These are phyloP conservation scores for Astyanax mexicanus DNA, from an alignment of 2,797 vertebrate species.

Conservation along the genomic window DNA sequence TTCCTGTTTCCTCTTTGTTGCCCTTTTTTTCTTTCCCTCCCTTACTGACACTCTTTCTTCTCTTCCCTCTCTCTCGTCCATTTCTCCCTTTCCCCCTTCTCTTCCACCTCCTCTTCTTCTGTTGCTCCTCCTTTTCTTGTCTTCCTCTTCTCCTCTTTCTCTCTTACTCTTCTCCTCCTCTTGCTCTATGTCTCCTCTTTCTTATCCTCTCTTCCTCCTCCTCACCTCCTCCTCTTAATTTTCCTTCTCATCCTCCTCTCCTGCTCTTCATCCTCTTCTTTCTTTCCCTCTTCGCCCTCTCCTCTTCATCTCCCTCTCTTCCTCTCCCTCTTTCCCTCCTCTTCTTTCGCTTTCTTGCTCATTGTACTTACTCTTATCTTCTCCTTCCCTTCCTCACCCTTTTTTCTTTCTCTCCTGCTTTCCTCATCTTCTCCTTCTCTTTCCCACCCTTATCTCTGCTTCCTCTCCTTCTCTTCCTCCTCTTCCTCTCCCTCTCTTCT, in stretches of 20 bases:
- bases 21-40: neutral
- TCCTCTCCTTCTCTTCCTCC: neutral
- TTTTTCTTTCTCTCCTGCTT: slow-evolving; percentile 42
- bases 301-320: no score
- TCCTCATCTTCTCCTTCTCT: no score
- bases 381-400: slow-evolving; percentile 55
- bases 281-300: no score
- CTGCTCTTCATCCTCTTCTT: neutral
- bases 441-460: no score
- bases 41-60: no score
- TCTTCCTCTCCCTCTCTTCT: neutral
- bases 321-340: no score
- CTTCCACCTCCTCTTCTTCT: neutral
- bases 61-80: no score
- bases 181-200: neutral
- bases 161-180: no score
- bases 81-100: no score
- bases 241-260: slow-evolving; percentile 37
- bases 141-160: neutral
- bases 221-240: neutral
- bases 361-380: slow-evolving; percentile 37
- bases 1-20: neutral
- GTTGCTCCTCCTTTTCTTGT: neutral
- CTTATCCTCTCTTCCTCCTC: neutral
- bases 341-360: slow-evolving; percentile 23